Base-by-base conservation (phyloP, 2,797 vertebrate genomes). In the Pseudochromis fuscus region DNA sequence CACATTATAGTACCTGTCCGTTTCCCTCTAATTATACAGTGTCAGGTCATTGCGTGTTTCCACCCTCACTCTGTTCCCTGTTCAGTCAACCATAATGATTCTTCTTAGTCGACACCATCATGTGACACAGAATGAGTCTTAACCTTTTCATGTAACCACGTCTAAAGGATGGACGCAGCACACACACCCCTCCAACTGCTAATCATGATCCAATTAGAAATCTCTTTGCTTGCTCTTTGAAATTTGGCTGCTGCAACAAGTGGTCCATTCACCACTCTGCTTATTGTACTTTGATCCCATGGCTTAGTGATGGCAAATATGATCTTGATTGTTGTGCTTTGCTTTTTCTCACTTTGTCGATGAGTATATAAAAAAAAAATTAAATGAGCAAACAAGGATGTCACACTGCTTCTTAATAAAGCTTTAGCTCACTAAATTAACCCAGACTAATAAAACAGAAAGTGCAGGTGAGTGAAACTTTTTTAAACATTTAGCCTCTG, bases 391-490 rank as follows among this genome's bases (percentile, higher is more conserved):
- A 87, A 85, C 76, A 88, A 84, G 74, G 71, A 84, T 72, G 74
- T 88, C 75, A 79, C 87, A 81, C 75, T 79, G 85, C 90, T 89
- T 85, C 53, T 83, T 89, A 88, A 85, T 87, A 76, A 90, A 82
- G 82, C 88, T 89, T 83, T 69, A 87, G 69, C 82, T 83, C 82
- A 75, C 76, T 71, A 77, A 86, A 88, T 88, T 88, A 87, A 90
- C 75, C 58, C 45, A 0, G 80, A 91, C 89, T 87, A 89, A 92
- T 85, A 40, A 75, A 48, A 65, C 37, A 63, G 57, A 79, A 64
- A 83, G 77, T 77, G 12, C 84, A 92, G 91, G 91, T 91, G 82
- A 91, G 91, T 93, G 51, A 88, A 89, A n/a, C n/a, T 72, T 77
- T 70, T 71, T 67, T 79, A 31, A 77, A 62, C 46, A 38, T 72